Evolutionary conservation across 2,888 invertebrate genomes (phyloP).

Genomic region (Lasioglossum leucozonium): DNA sequence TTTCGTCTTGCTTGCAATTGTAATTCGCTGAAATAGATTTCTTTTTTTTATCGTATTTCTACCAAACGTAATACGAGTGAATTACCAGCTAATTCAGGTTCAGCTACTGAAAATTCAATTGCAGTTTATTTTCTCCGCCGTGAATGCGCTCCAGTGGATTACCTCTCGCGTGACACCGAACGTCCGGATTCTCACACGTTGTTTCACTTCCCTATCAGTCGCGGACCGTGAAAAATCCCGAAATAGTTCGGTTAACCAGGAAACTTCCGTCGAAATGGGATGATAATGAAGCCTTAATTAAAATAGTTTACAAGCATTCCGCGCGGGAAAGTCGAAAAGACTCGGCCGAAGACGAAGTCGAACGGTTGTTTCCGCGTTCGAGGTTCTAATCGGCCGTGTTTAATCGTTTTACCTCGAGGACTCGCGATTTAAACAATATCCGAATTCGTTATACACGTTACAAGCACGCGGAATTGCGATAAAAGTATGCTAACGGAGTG

Average conservation of each 20-base stretch:
- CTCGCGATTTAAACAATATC: neutral
- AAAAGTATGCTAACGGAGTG: neutral
- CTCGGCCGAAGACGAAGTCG: slow-evolving; percentile 35
- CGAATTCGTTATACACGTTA: neutral
- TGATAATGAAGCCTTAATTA: slow-evolving; percentile 71
- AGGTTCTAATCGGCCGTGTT: slow-evolving; percentile 65
- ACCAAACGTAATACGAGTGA: neutral
- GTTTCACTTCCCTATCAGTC: slow-evolving; percentile 14
- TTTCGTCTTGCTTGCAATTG: no score
- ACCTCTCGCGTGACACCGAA: neutral
- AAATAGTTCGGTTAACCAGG: slow-evolving; percentile 36
- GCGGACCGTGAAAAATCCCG: slow-evolving; percentile 46
- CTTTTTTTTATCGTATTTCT: neutral
- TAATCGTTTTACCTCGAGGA: slow-evolving; percentile 41
- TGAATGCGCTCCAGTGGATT: neutral
- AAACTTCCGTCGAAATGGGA: slow-evolving; percentile 25
- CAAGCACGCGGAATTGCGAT: neutral
- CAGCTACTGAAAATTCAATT: neutral
- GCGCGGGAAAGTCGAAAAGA: slow-evolving; percentile 54
- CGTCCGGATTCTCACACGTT: slow-evolving; percentile 20
- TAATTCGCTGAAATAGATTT: neutral
- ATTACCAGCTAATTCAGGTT: neutral
- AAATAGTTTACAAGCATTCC: slow-evolving; percentile 73
- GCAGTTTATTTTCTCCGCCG: neutral
- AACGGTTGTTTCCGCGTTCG: slow-evolving; percentile 54